Base-by-base conservation (phyloP, 2,113 vertebrate species). In the Eclectus roratus region DNA sequence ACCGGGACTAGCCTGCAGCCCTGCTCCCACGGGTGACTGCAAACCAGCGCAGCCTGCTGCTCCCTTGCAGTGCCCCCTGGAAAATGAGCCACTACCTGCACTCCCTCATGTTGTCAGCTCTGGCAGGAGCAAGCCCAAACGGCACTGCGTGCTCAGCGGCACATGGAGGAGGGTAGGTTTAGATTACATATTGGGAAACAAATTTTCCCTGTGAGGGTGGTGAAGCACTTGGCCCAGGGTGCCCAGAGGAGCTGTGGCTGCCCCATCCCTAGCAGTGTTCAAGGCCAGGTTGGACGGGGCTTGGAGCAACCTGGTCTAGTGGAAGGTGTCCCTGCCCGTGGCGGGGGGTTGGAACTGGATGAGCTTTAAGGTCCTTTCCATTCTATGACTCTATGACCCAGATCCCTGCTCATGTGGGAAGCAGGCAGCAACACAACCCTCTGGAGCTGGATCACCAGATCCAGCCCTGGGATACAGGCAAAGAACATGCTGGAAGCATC, bases 381-480 rank as follows among this genome's bases (percentile, higher is more conserved):
- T 24, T 58, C 33, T 24, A 23, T 35, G 33, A 23, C 33, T 35
- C 33, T 58, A 23, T n/a, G 55, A 58, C 33, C 20, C 33, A 58
- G 56, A 16, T 68, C 15, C 17, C 12, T 4, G 8, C 43, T 35
- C 5, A 8, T 27, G 3, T 1, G 11, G 13, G n/a, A 35, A 39
- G 37, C 2, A 0, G 28, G 47, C 1, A 11, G 49, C 27, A 35
- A 27, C n/a, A 64, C 44, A 47, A 33, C 52, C 52, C 29, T 23
- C 39, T 13, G 20, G 27, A 17, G 18, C 19, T 20, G 3, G 35
- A n/a, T 47, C 2, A 8, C 9, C 17, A 6, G 43, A 13, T 55
- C 12, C 17, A 13, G 6, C 4, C 11, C 46, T 7, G 35, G 49
- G 43, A 60, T 12, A n/a, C 0, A 0, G 0, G 3, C 2, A 1